These are phyloP conservation scores for Gymnarchus niloticus DNA, from an alignment of 2,113 vertebrate species.

Conservation along the genomic window DNA sequence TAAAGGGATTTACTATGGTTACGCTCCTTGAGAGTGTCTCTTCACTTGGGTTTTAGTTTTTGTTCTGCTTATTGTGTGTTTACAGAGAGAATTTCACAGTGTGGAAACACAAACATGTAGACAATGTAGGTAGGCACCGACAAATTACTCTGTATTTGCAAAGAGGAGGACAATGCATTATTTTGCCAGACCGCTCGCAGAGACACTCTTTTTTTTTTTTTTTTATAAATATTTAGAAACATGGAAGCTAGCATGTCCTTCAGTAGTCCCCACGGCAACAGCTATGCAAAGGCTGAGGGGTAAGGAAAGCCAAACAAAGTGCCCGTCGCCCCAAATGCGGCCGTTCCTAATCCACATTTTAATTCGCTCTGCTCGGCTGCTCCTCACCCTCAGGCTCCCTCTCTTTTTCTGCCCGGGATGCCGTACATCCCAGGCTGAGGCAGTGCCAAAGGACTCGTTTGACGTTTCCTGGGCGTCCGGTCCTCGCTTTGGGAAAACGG, in stretches of 20 bases:
- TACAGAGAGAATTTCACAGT: constrained; percentile 50
- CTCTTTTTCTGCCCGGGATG: constrained; percentile 85
- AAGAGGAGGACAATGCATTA: constrained; percentile 8
- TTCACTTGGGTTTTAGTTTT: constrained; percentile 42
- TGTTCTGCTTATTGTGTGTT: constrained; percentile 49
- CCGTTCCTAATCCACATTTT: constrained; percentile 87
- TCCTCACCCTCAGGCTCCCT: constrained; percentile 83
- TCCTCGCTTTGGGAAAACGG: constrained; percentile 58
- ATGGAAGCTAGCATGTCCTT: constrained; percentile 39
- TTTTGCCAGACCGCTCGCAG: background rate
- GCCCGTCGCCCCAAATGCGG: constrained; percentile 85
- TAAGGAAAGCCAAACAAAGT: constrained; percentile 73
- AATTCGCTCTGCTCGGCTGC: constrained; percentile 87
- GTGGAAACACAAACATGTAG: constrained; percentile 34
- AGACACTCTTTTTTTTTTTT: background rate
- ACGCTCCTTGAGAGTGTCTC: constrained; percentile 40
- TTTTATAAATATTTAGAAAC: constrained; percentile 40
- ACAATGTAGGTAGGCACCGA: constrained; percentile 32
- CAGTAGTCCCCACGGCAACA: constrained; percentile 53
- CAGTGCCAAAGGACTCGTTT: background rate
- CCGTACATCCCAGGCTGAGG: constrained; percentile 78
- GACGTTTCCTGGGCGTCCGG: constrained; percentile 58
- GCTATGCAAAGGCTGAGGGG: constrained; percentile 80
- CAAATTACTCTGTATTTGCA: constrained; percentile 16
- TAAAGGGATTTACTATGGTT: constrained; percentile 49